Conservation (phyloP, 1,140 invertebrate species). For the Lepidurus apus region DNA sequence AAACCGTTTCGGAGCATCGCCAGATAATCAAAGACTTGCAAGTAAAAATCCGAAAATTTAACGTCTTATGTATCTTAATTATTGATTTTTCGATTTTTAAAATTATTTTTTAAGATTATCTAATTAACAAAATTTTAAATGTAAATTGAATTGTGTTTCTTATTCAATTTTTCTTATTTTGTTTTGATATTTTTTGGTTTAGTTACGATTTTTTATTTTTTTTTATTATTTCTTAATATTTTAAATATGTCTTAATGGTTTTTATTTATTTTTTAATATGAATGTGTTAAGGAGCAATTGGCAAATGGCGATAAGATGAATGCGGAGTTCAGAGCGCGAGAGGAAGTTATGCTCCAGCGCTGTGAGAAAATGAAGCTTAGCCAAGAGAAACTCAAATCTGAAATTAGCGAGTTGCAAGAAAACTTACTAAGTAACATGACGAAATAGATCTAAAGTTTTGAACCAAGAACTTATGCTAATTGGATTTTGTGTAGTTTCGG, state of each 20-base stretch:
- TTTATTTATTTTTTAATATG: too few relatives aligned
- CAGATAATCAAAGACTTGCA: neutral
- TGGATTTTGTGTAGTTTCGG: neutral
- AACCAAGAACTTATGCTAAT: neutral
- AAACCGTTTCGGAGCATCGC: neutral
- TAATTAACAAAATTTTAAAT: too few relatives aligned
- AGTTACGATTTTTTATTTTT: too few relatives aligned
- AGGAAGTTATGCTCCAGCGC: neutral
- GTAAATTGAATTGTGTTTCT: too few relatives aligned
- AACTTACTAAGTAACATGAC: neutral
- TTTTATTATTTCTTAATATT: too few relatives aligned
- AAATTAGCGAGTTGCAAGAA: neutral
- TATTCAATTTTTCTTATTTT: too few relatives aligned
- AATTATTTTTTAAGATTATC: too few relatives aligned
- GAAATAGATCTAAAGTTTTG: neutral
- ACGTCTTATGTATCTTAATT: neutral
- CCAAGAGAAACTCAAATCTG: neutral
- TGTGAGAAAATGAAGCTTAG: neutral
- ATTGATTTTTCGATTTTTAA: neutral
- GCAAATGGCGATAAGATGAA: neutral
- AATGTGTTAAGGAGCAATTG: neutral
- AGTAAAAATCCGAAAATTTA: neutral
- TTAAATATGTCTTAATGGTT: too few relatives aligned
- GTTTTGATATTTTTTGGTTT: too few relatives aligned
- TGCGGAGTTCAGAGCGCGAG: neutral